phyloP scores from a whole-genome alignment of 1,140 invertebrate genomes.

The Ylistrum balloti region DNA sequence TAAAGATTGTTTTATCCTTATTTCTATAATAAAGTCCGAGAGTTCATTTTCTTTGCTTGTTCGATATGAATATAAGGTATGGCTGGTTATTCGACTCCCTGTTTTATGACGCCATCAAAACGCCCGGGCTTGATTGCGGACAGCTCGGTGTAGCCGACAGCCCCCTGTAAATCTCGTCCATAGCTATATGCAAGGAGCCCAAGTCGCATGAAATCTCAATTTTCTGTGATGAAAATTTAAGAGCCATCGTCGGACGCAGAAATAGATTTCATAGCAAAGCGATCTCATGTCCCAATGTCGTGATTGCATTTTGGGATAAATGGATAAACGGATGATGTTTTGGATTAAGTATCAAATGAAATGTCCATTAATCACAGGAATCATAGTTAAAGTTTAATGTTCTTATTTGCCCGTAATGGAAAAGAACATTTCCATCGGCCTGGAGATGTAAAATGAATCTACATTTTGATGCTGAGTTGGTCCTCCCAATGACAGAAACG shows the following conservation, averaged over 20 bases:
- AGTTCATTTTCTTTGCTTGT: conserved; percentile 21
- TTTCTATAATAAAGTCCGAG: conserved; percentile 31
- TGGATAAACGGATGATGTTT: conserved; percentile 38
- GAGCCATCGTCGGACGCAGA: conserved; percentile 15
- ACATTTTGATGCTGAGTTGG: conserved; percentile 1
- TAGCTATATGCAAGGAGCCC: background rate
- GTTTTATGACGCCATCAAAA: conserved; percentile 35
- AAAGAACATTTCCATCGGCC: conserved; percentile 29
- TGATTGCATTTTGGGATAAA: conserved; percentile 35
- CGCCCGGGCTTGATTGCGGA: background rate
- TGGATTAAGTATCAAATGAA: conserved; percentile 40
- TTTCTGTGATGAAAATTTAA: conserved; percentile 40
- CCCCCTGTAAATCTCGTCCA: background rate
- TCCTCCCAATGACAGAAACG: conserved; percentile 24
- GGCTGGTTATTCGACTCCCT: conserved; percentile 14
- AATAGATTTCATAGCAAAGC: conserved; percentile 35
- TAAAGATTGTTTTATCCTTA: conserved; percentile 25
- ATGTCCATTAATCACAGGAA: conserved; percentile 34
- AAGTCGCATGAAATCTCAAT: conserved; percentile 34
- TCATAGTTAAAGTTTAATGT: conserved; percentile 40
- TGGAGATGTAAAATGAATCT: conserved; percentile 39
- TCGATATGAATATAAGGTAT: conserved; percentile 35
- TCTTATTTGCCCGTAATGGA: conserved; percentile 33
- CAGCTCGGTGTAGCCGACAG: background rate
- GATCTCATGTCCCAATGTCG: conserved; percentile 31